Conservation (phyloP, 92 coral and sea anemone genomes). For the Montipora capitata region DNA sequence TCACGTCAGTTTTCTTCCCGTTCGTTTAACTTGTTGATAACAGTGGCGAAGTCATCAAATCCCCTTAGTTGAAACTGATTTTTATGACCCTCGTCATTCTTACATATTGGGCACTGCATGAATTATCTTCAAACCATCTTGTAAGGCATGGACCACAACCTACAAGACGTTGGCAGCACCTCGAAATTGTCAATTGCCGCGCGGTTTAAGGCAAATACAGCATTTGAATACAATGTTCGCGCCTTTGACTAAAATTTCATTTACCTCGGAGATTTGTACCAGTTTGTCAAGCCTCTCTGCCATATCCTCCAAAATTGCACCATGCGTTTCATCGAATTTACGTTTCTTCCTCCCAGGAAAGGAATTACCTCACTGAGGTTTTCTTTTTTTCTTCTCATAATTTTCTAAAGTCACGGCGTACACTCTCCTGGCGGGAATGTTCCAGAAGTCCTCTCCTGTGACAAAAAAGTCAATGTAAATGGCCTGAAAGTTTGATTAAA, state of each 20-base stretch:
- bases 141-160: neutral
- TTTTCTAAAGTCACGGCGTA: neutral
- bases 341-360: neutral
- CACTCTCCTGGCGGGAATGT: neutral
- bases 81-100: conserved; percentile 2
- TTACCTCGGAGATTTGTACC: neutral
- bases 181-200: neutral
- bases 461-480: neutral
- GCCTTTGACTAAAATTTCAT: neutral
- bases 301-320: neutral
- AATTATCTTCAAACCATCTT: neutral
- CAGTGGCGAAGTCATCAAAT: conserved; percentile 4
- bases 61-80: neutral
- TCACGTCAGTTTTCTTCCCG: neutral
- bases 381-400: neutral
- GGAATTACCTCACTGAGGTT: neutral
- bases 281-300: neutral
- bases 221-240: neutral
- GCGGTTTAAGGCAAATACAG: conserved; percentile 8
- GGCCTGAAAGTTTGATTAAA: neutral
- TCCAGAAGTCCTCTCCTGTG: conserved; percentile 14
- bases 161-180: conserved; percentile 1
- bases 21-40: neutral
- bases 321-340: neutral
- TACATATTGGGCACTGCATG: neutral